Percentiles rank a stretch among this genome's conserved stretches.
These are phyloP conservation scores for Uloborus diversus DNA, from an alignment of 1,140 invertebrate genomes.

Conservation along the genomic window DNA sequence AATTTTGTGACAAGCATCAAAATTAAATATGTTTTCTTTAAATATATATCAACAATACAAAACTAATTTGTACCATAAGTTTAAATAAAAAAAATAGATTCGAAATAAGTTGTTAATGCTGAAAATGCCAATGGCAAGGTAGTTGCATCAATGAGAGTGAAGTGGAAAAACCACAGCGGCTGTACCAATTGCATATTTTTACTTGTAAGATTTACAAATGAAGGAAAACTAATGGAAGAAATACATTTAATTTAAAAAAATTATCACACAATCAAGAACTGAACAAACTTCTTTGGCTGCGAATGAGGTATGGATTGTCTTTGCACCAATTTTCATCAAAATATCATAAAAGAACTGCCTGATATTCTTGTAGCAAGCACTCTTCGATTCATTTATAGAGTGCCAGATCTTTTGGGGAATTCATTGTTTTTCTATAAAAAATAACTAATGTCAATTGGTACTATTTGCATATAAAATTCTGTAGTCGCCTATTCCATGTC, in stretches of 20 bases:
- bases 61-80: background rate
- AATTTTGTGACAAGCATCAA: too few relatives aligned
- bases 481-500: conserved; percentile 17
- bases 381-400: background rate
- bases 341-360: background rate
- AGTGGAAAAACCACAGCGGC: background rate
- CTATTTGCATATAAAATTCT: conserved; percentile 27
- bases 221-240: conserved; percentile 11
- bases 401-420: background rate
- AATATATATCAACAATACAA: too few relatives aligned
- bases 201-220: conserved; percentile 17
- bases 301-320: conserved; percentile 48
- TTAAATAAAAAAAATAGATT: background rate
- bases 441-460: conserved; percentile 51
- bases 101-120: background rate
- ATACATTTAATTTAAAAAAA: conserved; percentile 33
- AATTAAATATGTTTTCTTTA: too few relatives aligned
- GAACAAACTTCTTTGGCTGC: conserved; percentile 54
- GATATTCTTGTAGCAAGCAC: background rate
- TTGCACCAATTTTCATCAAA: too few relatives aligned
- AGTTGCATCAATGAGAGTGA: too few relatives aligned
- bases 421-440: conserved; percentile 41
- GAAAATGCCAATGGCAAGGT: too few relatives aligned
- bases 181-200: conserved; percentile 41
- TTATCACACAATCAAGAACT: conserved; percentile 41